These are phyloP conservation scores for Micrasema minimum DNA, from an alignment of 1,140 invertebrate genomes.

Conservation along the genomic window DNA sequence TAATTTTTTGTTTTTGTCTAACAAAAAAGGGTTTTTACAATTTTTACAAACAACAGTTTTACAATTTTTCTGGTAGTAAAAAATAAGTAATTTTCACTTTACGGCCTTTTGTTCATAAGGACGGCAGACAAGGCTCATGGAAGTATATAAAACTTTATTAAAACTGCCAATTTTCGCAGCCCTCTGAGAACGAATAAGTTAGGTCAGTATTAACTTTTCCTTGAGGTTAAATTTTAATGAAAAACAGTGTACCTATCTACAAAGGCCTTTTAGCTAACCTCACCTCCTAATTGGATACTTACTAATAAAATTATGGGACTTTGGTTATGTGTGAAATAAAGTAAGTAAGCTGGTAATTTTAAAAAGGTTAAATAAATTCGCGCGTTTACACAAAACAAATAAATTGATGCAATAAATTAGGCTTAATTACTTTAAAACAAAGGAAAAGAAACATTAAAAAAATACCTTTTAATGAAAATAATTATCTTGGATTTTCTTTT, in stretches of 20 bases:
- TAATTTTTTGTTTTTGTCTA: no score
- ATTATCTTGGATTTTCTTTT: neutral
- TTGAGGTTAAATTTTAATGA: constrained; percentile 3
- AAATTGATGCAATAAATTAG: no score
- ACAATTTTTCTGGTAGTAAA: no score
- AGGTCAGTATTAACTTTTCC: neutral
- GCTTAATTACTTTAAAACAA: neutral
- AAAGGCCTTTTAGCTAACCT: neutral
- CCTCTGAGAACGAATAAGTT: neutral
- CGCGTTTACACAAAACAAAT: no score
- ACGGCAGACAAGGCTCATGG: no score
- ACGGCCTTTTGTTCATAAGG: no score
- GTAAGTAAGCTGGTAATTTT: constrained; percentile 7
- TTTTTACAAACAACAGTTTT: no score
- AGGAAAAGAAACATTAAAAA: constrained; percentile 2
- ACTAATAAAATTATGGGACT: constrained; percentile 24
- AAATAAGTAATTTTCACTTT: no score
- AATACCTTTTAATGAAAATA: constrained; percentile 8
- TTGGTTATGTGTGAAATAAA: neutral
- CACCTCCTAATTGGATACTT: constrained; percentile 20
- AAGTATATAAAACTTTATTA: neutral
- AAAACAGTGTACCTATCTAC: neutral
- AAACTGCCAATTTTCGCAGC: neutral
- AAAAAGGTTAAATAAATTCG: constrained; percentile 23
- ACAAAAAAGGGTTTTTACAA: no score